Evolutionary conservation across 2,113 vertebrate species (phyloP).

Genomic region (Pygoscelis antarcticus): DNA sequence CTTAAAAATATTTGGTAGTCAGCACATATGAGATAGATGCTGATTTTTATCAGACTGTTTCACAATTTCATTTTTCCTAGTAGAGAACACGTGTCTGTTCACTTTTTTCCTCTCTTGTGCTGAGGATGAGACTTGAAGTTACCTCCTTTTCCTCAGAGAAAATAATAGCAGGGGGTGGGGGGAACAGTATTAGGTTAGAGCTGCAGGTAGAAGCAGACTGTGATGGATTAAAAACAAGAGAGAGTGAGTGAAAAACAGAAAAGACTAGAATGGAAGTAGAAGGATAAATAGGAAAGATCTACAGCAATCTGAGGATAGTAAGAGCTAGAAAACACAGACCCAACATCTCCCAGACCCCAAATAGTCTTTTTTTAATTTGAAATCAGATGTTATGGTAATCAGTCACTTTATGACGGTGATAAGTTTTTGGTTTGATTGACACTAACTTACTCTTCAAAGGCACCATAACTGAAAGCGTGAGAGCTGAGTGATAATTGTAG

Average conservation of each 20-base stretch:
- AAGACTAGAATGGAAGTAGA: not conserved
- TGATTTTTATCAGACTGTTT: not conserved
- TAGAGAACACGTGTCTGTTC: not conserved
- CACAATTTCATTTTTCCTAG: not conserved
- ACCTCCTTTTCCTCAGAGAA: not conserved
- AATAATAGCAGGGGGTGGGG: not conserved
- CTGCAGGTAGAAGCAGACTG: not conserved
- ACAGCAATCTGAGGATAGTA: not conserved
- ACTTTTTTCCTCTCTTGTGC: not conserved
- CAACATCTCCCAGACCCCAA: not conserved
- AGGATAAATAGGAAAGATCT: not conserved
- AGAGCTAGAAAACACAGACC: not conserved
- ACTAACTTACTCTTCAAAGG: not conserved
- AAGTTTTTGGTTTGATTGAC: not conserved
- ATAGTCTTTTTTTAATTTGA: not conserved
- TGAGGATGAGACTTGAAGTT: not conserved
- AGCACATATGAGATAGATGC: not conserved
- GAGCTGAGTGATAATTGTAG: not conserved
- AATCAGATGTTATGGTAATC: not conserved
- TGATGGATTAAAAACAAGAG: not conserved
- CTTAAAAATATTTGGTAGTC: conserved; percentile 36
- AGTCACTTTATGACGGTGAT: not conserved
- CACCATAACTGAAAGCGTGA: not conserved
- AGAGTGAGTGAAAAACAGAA: not conserved
- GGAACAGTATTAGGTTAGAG: not conserved